Conservation (phyloP, 2,113 vertebrate species). For the Terrapene triunguis region DNA sequence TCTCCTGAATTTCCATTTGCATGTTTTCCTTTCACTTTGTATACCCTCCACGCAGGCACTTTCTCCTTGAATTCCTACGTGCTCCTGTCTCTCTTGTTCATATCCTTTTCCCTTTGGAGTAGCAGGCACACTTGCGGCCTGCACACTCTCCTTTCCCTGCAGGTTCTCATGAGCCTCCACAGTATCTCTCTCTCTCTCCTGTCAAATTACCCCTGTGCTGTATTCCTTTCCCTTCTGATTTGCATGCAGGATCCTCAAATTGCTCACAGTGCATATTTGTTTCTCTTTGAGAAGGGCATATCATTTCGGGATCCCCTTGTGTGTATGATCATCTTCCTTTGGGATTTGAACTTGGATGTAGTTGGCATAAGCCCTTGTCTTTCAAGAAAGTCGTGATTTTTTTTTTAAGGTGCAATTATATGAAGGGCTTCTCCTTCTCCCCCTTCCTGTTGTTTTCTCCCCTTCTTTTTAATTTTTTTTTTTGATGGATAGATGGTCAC, state of each 20-base stretch:
- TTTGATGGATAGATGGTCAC: neutral
- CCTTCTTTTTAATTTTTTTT: neutral
- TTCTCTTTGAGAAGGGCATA: constrained; percentile 33
- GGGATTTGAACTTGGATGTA: rapidly evolving
- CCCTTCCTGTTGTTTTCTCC: neutral
- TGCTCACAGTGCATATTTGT: neutral
- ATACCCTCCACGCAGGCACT: rapidly evolving
- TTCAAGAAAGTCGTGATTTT: neutral
- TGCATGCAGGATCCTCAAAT: neutral
- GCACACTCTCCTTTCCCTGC: constrained; percentile 22
- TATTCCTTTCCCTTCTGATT: neutral
- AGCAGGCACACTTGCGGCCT: neutral
- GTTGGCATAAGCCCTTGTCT: rapidly evolving
- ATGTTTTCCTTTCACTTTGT: neutral
- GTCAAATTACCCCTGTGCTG: rapidly evolving
- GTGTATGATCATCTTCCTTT: neutral
- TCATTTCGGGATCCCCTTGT: neutral
- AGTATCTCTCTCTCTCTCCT: neutral
- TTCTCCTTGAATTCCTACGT: rapidly evolving
- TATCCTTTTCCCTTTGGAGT: rapidly evolving
- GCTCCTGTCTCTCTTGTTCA: neutral
- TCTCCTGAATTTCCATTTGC: neutral
- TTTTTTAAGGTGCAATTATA: neutral
- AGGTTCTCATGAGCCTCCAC: neutral
- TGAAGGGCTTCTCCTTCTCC: neutral